Percentiles rank a stretch among this genome's conserved stretches.
These are phyloP conservation scores for Bombyx mandarina DNA, from an alignment of 1,140 invertebrate genomes.

Conservation along the genomic window DNA sequence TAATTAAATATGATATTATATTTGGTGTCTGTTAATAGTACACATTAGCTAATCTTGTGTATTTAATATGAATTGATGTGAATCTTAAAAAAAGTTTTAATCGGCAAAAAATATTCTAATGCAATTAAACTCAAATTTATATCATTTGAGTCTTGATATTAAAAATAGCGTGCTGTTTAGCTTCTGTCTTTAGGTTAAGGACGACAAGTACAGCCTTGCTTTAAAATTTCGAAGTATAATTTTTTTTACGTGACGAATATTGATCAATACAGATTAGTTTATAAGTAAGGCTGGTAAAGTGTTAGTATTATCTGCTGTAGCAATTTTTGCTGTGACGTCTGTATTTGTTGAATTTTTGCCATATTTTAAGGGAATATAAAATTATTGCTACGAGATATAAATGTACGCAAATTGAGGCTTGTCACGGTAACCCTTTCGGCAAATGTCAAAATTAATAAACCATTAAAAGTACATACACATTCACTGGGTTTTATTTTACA, in stretches of 20 bases:
- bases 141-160: constrained; percentile 3
- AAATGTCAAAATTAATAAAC: constrained; percentile 69
- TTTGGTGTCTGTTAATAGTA: constrained; percentile 33
- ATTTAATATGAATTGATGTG: constrained; percentile 33
- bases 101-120: not conserved
- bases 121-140: too few relatives aligned
- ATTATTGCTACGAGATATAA: constrained; percentile 58
- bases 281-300: constrained; percentile 16
- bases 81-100: constrained; percentile 1
- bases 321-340: constrained; percentile 46
- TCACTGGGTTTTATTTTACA: not conserved
- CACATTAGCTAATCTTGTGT: constrained; percentile 58
- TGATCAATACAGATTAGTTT: too few relatives aligned
- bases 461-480: constrained; percentile 39
- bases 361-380: constrained; percentile 39
- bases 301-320: constrained; percentile 49
- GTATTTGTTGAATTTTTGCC: constrained; percentile 53
- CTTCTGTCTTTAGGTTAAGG: constrained; percentile 65
- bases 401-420: constrained; percentile 65
- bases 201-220: constrained; percentile 18
- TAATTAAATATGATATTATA: constrained; percentile 38
- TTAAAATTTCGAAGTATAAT: constrained; percentile 35
- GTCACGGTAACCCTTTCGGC: constrained; percentile 64
- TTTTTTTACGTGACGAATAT: too few relatives aligned
- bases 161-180: constrained; percentile 35